Evolutionary conservation across 2,888 invertebrate genomes (phyloP), one percentile per base, ranked within the genome.

Genomic region (Osmoderma eremita): DNA sequence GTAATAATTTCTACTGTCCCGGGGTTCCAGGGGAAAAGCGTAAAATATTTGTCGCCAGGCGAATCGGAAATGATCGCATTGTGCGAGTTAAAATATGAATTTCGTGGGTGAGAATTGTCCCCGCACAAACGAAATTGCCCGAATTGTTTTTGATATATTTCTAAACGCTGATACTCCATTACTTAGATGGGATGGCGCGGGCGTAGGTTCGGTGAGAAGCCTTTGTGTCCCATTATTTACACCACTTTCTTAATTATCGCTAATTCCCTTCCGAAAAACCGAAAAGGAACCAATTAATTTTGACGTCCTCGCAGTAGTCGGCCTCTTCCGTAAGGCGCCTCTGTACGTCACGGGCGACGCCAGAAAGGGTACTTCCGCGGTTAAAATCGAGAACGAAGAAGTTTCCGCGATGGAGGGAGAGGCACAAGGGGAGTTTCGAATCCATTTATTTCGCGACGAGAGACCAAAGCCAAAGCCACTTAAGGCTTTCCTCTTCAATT

Each of bases 401-500:
- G 18, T 39, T 56, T 45, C 18, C 18, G n/a, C n/a, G 58, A 13
- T 13, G 3, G 22, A 49, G 56, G 22, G 30, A 24, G 15, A 12
- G 39, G 6, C 20, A 51, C 39, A 18, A 22, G 51, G 53, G 51
- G 70, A 45, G 30, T 42, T 50, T 48, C 62, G 72, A 75, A 73
- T 75, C 74, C 75, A 74, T 75, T 76, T 75, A 75, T 76, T 76
- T 74, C 70, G 70, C 73, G 71, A 75, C 74, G 75, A 71, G 77
- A 78, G 77, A 78, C 76, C 77, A 76, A 78, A 78, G 75, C 75
- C 75, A 71, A 75, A 78, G 78, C 77, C 77, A 78, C 78, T 78
- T 78, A 76, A 75, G 77, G 73, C 74, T 78, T 78, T 78, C 76
- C 77, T 73, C 71, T 68, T 75, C 72, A 75, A 73, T 78, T 74